Conservation (phyloP, 2,113 vertebrate species). For the Crotophaga sulcirostris region DNA sequence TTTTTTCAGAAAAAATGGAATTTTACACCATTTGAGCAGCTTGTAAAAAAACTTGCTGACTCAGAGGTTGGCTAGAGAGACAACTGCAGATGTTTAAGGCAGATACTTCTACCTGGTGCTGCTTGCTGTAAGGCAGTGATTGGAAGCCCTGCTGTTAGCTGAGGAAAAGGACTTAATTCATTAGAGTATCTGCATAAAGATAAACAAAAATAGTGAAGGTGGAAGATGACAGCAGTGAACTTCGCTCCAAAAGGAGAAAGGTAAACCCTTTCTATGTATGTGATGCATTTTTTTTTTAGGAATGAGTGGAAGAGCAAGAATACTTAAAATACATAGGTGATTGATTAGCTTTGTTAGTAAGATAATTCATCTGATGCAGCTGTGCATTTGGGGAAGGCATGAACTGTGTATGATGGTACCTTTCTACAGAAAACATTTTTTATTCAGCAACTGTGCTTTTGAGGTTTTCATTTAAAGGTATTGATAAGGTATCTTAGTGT, state of each 20-base stretch:
- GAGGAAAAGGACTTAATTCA: background rate
- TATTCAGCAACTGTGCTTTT: background rate
- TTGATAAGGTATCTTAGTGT: background rate
- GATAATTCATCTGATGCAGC: background rate
- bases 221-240: background rate
- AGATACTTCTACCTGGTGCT: conserved; percentile 16
- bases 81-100: conserved; percentile 48
- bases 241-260: conserved; percentile 1
- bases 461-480: background rate
- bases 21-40: background rate
- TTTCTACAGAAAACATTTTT: background rate
- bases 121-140: background rate
- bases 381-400: background rate
- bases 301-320: background rate
- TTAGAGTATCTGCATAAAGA: background rate
- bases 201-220: background rate
- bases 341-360: background rate
- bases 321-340: background rate
- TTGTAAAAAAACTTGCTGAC: conserved; percentile 36
- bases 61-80: conserved; percentile 40
- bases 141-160: conserved; percentile 11
- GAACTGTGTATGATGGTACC: background rate
- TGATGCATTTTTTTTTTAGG: background rate
- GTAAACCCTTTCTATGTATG: conserved; percentile 11
- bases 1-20: background rate